Conservation (phyloP, 2,113 vertebrate genomes). For the Myxocyprinus asiaticus region DNA sequence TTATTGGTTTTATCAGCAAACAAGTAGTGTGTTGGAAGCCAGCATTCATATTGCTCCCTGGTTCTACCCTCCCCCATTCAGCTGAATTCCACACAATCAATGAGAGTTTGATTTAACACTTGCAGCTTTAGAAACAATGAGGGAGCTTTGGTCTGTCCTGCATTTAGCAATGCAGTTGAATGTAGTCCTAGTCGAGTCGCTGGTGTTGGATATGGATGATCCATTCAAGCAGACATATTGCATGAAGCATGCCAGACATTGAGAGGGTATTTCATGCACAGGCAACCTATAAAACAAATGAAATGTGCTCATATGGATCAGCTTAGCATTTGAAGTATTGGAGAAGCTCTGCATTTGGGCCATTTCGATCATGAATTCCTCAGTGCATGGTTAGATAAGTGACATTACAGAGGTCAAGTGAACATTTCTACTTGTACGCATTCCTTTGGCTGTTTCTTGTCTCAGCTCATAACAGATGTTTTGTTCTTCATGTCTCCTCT, state of each 20-base stretch:
- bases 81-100: constrained; percentile 66
- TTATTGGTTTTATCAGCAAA: constrained; percentile 62
- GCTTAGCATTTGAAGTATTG: constrained; percentile 5
- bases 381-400: constrained; percentile 13
- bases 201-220: constrained; percentile 27
- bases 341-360: constrained; percentile 15
- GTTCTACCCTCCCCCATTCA: constrained; percentile 46
- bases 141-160: constrained; percentile 50
- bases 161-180: constrained; percentile 23
- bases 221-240: constrained; percentile 14
- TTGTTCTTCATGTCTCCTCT: constrained; percentile 23
- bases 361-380: too few relatives aligned
- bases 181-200: constrained; percentile 10
- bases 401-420: not conserved
- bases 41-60: constrained; percentile 50
- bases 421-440: too few relatives aligned
- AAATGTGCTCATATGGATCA: not conserved
- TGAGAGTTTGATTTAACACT: constrained; percentile 66
- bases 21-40: constrained; percentile 49
- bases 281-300: constrained; percentile 2
- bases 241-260: not conserved
- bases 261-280: constrained; percentile 20
- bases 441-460: not conserved
- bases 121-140: constrained; percentile 51
- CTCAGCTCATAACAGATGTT: not conserved